phyloP scores from a whole-genome alignment of 2,797 vertebrate species.

The Oceanodroma leucorhoa region DNA sequence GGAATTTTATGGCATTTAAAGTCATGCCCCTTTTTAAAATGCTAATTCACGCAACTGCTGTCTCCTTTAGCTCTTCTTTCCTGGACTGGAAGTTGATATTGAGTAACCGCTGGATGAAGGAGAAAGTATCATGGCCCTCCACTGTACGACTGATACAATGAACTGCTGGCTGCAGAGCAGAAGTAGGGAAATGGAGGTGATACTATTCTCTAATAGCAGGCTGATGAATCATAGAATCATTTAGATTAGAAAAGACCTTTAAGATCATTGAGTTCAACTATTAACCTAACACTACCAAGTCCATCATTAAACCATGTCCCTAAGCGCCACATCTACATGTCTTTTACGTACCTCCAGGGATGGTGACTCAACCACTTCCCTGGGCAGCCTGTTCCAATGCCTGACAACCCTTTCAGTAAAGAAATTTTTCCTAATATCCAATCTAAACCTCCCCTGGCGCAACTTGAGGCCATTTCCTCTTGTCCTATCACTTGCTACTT shows the following conservation, averaged over 20 bases:
- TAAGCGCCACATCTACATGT: not conserved
- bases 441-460: too few relatives aligned
- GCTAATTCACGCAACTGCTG: not conserved
- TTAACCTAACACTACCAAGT: not conserved
- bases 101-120: not conserved
- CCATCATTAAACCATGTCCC: not conserved
- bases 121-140: not conserved
- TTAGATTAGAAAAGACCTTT: not conserved
- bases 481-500: too few relatives aligned
- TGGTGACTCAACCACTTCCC: too few relatives aligned
- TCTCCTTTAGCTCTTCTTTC: not conserved
- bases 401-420: too few relatives aligned
- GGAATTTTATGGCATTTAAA: not conserved
- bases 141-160: too few relatives aligned
- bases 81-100: not conserved
- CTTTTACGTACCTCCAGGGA: not conserved
- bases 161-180: not conserved
- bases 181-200: not conserved
- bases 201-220: accelerated
- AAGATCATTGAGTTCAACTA: not conserved
- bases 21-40: not conserved
- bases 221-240: not conserved
- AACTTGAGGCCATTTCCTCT: too few relatives aligned
- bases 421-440: too few relatives aligned
- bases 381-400: too few relatives aligned